Evolutionary conservation across 2,113 vertebrate species (phyloP).

Genomic region (Pipra filicauda): DNA sequence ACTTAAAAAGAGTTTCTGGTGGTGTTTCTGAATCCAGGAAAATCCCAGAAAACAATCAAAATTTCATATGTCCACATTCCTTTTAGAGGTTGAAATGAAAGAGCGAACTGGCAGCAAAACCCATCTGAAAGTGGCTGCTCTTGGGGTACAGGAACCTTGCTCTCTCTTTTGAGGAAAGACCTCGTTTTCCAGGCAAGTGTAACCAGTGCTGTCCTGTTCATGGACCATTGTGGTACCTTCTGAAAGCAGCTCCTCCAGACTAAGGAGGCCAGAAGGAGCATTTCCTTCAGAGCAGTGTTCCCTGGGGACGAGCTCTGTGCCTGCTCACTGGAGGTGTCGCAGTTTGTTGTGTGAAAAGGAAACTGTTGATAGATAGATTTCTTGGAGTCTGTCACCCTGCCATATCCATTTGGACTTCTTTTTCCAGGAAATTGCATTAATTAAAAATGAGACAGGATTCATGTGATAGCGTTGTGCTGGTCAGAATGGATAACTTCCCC

Average conservation of each 20-base stretch:
- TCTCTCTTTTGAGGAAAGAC: background rate
- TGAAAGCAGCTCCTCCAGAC: background rate
- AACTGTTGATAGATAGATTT: background rate
- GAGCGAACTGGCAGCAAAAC: background rate
- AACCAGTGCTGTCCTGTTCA: background rate
- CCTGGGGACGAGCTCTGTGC: background rate
- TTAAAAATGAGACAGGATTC: background rate
- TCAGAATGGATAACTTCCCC: background rate
- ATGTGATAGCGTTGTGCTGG: background rate
- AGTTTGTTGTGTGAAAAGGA: background rate
- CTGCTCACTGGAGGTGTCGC: fast-evolving
- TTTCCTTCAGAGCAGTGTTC: background rate
- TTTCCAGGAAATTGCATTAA: background rate
- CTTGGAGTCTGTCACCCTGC: background rate
- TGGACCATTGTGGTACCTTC: background rate
- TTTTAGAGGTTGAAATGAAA: background rate
- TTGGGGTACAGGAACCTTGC: background rate
- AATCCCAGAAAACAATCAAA: background rate
- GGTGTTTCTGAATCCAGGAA: background rate
- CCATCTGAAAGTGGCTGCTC: background rate
- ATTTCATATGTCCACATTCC: background rate
- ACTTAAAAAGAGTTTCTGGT: background rate
- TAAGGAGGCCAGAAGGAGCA: background rate
- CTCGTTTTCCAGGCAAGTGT: fast-evolving
- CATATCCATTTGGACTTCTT: background rate